These are phyloP conservation scores for Drosophila tanythrix DNA, from an alignment of 2,888 invertebrate species.

Conservation along the genomic window DNA sequence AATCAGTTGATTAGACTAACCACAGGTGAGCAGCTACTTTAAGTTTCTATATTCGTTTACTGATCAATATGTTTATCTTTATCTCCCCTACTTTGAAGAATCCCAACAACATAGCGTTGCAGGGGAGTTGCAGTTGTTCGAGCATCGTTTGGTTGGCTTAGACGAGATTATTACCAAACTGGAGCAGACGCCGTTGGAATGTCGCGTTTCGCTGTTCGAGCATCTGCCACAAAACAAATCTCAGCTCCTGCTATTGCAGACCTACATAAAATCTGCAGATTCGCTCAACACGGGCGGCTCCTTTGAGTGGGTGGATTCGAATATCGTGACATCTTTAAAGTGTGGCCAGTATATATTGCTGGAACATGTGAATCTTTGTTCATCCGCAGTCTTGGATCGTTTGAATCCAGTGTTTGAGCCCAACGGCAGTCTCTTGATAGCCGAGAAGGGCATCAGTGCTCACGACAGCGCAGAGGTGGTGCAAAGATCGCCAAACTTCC, in stretches of 20 bases:
- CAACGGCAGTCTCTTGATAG: conserved; percentile 93
- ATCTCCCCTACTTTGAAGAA: conserved; percentile 54
- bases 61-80: neutral
- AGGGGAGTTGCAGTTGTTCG: conserved; percentile 80
- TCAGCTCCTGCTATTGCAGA: conserved; percentile 63
- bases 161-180: conserved; percentile 65
- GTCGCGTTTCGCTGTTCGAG: conserved; percentile 28
- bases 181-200: conserved; percentile 39
- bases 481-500: conserved; percentile 94
- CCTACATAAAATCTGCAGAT: conserved; percentile 85
- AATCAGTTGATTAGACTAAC: conserved; percentile 62
- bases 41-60: neutral
- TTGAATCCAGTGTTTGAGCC: conserved; percentile 98
- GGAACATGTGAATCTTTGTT: conserved; percentile 97
- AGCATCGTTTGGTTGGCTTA: conserved; percentile 73
- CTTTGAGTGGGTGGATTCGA: conserved; percentile 96
- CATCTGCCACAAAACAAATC: conserved; percentile 38
- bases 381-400: conserved; percentile 97
- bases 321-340: conserved; percentile 93
- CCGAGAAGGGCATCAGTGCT: conserved; percentile 93
- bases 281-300: conserved; percentile 93
- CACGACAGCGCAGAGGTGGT: conserved; percentile 90
- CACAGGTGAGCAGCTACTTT: conserved; percentile 64
- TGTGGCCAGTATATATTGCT: conserved; percentile 94
- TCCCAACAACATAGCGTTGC: conserved; percentile 61